Conservation (phyloP, 2,113 vertebrate species). For the Eudyptes chrysolophus region DNA sequence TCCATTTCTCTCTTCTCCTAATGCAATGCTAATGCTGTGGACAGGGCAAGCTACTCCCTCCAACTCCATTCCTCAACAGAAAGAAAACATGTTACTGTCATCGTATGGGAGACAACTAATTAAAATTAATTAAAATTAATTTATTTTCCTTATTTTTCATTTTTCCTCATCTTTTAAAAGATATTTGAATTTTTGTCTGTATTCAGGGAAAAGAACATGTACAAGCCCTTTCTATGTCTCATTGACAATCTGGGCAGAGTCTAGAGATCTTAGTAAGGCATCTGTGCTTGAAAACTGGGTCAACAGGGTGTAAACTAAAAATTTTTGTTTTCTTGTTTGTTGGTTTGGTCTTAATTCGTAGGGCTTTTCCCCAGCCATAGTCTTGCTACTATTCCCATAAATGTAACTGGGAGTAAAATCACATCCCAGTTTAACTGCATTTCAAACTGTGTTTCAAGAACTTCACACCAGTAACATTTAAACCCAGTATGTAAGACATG, state of each 20-base stretch:
- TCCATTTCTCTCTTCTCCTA: neutral
- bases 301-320: neutral
- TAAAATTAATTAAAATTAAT: neutral
- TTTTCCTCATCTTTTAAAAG: neutral
- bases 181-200: neutral
- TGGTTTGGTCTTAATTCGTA: neutral
- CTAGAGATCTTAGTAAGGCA: neutral
- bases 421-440: neutral
- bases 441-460: neutral
- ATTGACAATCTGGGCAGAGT: neutral
- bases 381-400: neutral
- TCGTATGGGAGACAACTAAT: neutral
- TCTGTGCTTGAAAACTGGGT: neutral
- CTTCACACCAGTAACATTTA: neutral
- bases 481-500: neutral
- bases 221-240: neutral
- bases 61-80: neutral
- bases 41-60: neutral
- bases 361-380: neutral
- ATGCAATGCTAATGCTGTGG: neutral
- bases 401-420: neutral
- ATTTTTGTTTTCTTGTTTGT: neutral
- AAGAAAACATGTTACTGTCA: neutral
- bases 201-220: neutral
- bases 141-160: neutral